Percentiles rank a stretch among this genome's conserved stretches.
Conservation (phyloP, 2,797 vertebrate genomes). For the Malacoctenus gilli region DNA sequence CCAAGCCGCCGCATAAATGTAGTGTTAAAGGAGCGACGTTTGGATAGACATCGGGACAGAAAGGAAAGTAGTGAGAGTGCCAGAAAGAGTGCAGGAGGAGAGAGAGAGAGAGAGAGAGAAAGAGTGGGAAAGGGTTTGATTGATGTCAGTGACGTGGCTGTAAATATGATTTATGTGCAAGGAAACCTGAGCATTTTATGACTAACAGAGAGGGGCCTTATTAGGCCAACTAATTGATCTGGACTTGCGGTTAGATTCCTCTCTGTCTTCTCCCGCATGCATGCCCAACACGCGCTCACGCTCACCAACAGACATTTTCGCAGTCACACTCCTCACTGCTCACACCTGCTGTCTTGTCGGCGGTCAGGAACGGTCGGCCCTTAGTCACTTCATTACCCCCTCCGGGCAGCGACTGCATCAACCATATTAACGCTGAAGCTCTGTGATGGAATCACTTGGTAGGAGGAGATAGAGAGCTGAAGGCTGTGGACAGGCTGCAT, state of each 20-base stretch:
- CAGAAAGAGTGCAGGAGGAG: conserved; percentile 14
- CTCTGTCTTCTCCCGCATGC: background rate
- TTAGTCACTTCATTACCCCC: conserved; percentile 74
- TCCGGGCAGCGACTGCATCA: conserved; percentile 62
- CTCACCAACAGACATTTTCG: conserved; percentile 13
- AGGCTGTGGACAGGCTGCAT: conserved; percentile 44
- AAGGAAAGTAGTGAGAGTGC: conserved; percentile 8
- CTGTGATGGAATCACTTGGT: conserved; percentile 58
- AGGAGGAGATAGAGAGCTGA: conserved; percentile 52
- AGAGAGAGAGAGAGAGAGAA: conserved; percentile 20
- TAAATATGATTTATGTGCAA: conserved; percentile 68
- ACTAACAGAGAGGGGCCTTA: conserved; percentile 44
- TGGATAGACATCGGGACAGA: conserved; percentile 32
- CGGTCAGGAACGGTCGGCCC: conserved; percentile 63
- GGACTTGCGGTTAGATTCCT: conserved; percentile 41
- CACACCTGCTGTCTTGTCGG: conserved; percentile 65
- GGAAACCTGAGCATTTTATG: conserved; percentile 54
- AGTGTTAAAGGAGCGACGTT: conserved; percentile 57
- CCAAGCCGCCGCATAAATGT: conserved; percentile 74
- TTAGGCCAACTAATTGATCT: conserved; percentile 73
- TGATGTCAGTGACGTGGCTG: conserved; percentile 55
- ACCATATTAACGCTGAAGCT: conserved; percentile 61
- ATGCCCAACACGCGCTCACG: conserved; percentile 13
- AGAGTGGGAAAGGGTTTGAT: conserved; percentile 33
- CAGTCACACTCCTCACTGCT: conserved; percentile 44